Evolutionary conservation across 2,888 invertebrate genomes (phyloP).

Genomic region (Dugesia japonica): DNA sequence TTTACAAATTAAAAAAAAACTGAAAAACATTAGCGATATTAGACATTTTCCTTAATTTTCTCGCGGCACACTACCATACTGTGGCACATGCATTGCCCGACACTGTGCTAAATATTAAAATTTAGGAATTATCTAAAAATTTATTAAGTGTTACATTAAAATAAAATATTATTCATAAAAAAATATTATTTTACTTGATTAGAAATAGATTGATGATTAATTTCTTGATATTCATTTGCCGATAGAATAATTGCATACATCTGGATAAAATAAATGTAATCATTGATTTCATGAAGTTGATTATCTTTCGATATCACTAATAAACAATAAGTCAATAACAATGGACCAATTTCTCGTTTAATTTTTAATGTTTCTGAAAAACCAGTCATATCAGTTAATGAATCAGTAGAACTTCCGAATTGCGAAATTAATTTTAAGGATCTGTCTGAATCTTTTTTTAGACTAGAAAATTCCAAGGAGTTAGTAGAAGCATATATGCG

Average conservation of each 20-base stretch:
- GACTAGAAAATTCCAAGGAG: background rate
- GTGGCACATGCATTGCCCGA: no score
- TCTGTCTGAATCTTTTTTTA: background rate
- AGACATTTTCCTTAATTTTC: no score
- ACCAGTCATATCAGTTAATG: background rate
- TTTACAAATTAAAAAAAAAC: no score
- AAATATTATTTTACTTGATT: no score
- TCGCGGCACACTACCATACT: no score
- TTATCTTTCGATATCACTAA: background rate
- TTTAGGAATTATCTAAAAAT: no score
- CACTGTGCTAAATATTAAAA: no score
- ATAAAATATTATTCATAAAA: no score
- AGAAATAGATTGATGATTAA: background rate
- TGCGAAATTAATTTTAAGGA: background rate
- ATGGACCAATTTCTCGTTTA: background rate
- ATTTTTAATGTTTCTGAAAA: conserved; percentile 10
- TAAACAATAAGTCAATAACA: background rate
- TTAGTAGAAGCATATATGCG: background rate
- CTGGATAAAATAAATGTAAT: background rate
- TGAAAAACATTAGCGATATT: no score
- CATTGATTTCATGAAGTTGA: background rate
- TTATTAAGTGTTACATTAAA: no score
- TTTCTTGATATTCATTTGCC: background rate
- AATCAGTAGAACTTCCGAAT: background rate
- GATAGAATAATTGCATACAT: background rate